Conservation (phyloP, 2,113 vertebrate genomes). For the Alaudala cheleensis region DNA sequence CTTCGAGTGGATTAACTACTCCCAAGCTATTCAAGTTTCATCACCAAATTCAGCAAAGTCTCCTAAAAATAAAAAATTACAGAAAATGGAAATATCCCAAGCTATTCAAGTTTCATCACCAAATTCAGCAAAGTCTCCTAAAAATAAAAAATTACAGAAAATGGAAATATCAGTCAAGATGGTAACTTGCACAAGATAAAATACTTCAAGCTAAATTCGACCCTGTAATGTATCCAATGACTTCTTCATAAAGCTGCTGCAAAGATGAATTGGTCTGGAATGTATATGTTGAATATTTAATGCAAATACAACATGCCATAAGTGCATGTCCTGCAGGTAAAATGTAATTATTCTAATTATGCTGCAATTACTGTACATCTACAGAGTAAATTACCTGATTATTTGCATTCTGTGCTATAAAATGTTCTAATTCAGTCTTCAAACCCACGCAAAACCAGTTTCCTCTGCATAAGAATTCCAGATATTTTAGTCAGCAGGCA, state of each 20-base stretch:
- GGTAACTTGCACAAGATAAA: neutral
- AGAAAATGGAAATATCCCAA: neutral
- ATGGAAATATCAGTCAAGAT: neutral
- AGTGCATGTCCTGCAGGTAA: conserved; percentile 51
- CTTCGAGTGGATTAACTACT: neutral
- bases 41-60: neutral
- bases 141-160: neutral
- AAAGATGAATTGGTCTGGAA: conserved; percentile 18
- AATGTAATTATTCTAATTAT: conserved; percentile 68
- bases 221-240: neutral
- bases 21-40: neutral
- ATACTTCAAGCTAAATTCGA: neutral
- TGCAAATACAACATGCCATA: conserved; percentile 35
- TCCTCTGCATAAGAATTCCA: neutral
- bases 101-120: neutral
- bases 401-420: conserved; percentile 44
- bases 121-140: neutral
- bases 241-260: neutral
- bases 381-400: conserved; percentile 58
- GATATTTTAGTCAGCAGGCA: neutral
- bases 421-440: conserved; percentile 11
- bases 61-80: neutral
- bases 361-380: conserved; percentile 48
- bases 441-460: neutral
- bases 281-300: conserved; percentile 45